Evolutionary conservation across 2,113 vertebrate species (phyloP).

Genomic region (Platichthys flesus): DNA sequence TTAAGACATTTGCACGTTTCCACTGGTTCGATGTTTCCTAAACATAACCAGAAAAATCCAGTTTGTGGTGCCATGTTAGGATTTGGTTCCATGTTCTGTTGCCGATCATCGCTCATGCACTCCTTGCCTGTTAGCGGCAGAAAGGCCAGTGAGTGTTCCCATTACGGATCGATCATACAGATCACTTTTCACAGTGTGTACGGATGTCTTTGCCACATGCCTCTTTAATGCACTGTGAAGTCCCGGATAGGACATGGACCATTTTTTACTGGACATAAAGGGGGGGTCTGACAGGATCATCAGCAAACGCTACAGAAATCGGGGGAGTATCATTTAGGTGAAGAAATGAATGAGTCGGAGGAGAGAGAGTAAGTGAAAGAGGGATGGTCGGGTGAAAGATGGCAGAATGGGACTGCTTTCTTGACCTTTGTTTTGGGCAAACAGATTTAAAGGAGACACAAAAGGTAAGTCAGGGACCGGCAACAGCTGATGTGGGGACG

Average conservation of each 20-base stretch:
- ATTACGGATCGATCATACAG: conserved; percentile 29
- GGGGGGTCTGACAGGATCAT: conserved; percentile 59
- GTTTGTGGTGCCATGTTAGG: not conserved
- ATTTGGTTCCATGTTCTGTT: not conserved
- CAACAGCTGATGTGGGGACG: conserved; percentile 73
- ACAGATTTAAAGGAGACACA: conserved; percentile 73
- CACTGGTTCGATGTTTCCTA: not conserved
- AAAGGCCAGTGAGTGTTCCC: conserved; percentile 31
- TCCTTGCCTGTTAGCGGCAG: conserved; percentile 19
- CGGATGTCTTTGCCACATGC: conserved; percentile 32
- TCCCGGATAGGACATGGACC: conserved; percentile 38
- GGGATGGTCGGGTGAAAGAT: conserved; percentile 30
- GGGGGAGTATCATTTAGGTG: conserved; percentile 43
- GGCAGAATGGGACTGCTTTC: conserved; percentile 47
- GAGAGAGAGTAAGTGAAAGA: conserved; percentile 36
- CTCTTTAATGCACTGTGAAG: conserved; percentile 49
- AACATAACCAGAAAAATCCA: not conserved
- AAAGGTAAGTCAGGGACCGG: conserved; percentile 59
- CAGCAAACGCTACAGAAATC: conserved; percentile 34
- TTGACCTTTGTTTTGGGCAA: conserved; percentile 78
- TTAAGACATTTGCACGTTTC: not conserved
- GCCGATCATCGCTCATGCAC: conserved; percentile 17
- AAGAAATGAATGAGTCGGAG: conserved; percentile 52
- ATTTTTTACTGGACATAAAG: conserved; percentile 68
- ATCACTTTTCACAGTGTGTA: conserved; percentile 34